A percentile compares a stretch with the other conserved stretches of the same genome.
Conservation (phyloP, 2,888 invertebrate genomes). For the Chrysolina oricalcia region DNA sequence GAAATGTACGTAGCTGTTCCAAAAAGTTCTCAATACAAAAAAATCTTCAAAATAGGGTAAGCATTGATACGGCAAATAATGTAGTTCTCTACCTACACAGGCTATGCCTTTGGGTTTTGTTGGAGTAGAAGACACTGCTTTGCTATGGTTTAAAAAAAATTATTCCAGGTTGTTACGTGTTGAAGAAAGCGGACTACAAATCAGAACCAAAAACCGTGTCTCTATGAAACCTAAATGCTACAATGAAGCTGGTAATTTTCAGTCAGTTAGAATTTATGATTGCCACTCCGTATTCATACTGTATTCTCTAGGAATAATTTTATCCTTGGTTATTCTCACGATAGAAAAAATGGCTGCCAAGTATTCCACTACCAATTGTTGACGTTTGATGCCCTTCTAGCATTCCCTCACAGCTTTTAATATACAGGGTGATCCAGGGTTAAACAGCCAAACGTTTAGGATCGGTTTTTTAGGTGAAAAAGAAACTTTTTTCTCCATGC, state of each 20-base stretch:
- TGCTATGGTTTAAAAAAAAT: background rate
- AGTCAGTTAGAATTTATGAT: constrained; percentile 62
- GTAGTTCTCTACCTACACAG: too few relatives aligned
- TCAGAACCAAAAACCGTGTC: constrained; percentile 54
- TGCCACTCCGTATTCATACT: constrained; percentile 60
- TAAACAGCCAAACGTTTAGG: too few relatives aligned
- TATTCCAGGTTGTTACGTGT: constrained; percentile 58
- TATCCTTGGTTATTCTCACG: constrained; percentile 52
- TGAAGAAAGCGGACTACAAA: constrained; percentile 59
- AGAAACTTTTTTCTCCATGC: too few relatives aligned
- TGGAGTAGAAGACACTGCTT: background rate
- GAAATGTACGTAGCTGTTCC: constrained; percentile 56
- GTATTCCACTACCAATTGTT: background rate
- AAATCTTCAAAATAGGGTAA: constrained; percentile 62
- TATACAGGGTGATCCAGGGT: too few relatives aligned
- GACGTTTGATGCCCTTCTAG: background rate
- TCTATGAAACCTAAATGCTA: constrained; percentile 61
- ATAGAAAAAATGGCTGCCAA: constrained; percentile 43
- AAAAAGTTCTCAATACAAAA: constrained; percentile 61
- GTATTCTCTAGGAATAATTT: constrained; percentile 55
- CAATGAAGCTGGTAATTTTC: constrained; percentile 61
- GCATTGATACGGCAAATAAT: constrained; percentile 24
- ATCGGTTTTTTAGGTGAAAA: too few relatives aligned
- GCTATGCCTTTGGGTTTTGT: too few relatives aligned
- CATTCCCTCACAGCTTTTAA: background rate